Base-by-base conservation (phyloP, 2,888 invertebrate species). In the Leptopilina myrica region DNA sequence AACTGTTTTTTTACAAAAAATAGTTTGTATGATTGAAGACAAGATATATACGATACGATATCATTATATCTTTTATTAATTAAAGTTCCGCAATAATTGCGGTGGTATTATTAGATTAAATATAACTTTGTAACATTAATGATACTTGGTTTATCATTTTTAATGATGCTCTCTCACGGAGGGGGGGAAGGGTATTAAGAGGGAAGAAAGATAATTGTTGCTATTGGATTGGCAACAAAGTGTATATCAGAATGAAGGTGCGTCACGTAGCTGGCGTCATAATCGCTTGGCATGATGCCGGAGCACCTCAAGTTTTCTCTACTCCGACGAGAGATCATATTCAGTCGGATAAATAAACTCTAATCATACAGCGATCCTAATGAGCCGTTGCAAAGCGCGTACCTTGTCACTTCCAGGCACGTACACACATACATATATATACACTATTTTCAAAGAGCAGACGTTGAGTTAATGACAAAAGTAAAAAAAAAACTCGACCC, bases 351-450 rank as follows among this genome's bases (percentile, higher is more conserved):
- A 69, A 69, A 69, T 69, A 69, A 69, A 69, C 69, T 43, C 76
- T 83, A 83, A 84, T 84, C 81, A 77, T 79, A 66, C 83, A 81
- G 80, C 84, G 84, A 82, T 80, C 82, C 84, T 85, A 86, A 86
- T 83, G 83, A 85, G 83, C 82, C 78, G 81, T 77, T 82, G 80
- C 81, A 69, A 81, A 79, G 77, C 64, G 49, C 79, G 75, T 77
- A 78, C 78, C 82, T 81, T 83, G 82, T 85, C 86, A 83, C 81
- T 83, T 82, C 67, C 49, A 69, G 67, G 67, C 69, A 69, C 69
- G 69, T 69, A 69, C 43, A 43, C 43, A 49, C 11, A 49, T 11
- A 49, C 11, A 11, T 49, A 49, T 49, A 11, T 49, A 49, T 49
- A 49, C 33, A 56, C 53, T 26, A 20, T 69, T 69, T 53, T 20